Percentiles rank a stretch among this genome's conserved stretches.
phyloP scores from a whole-genome alignment of 2,888 invertebrate species.

The Phyllotreta cruciferae region DNA sequence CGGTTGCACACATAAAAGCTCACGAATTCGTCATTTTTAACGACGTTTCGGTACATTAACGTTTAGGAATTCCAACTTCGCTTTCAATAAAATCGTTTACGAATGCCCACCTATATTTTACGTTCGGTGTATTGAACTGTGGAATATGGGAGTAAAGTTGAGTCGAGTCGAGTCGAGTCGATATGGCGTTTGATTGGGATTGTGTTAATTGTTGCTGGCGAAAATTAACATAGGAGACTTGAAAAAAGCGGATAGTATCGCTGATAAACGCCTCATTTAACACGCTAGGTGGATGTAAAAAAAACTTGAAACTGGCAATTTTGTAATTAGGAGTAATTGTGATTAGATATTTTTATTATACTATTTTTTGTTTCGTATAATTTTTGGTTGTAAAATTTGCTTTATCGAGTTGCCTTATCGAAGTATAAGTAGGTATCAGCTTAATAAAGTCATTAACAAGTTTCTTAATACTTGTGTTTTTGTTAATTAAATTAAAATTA shows the following conservation, averaged over 20 bases:
- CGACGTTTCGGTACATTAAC: constrained; percentile 14
- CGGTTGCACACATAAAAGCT: constrained; percentile 7
- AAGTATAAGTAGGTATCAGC: background rate
- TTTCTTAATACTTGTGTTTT: constrained; percentile 10
- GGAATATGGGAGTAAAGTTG: background rate
- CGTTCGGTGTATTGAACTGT: background rate
- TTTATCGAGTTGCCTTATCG: background rate
- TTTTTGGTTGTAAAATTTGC: background rate
- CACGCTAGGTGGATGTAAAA: too few species aligned
- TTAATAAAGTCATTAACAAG: constrained; percentile 7
- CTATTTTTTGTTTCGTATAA: too few species aligned
- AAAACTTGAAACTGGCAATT: too few species aligned
- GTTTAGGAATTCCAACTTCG: constrained; percentile 9
- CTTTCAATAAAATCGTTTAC: constrained; percentile 6
- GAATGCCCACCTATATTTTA: background rate
- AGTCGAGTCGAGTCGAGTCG: too few species aligned
- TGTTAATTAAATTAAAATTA: constrained; percentile 4
- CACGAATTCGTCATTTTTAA: constrained; percentile 12
- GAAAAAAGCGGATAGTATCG: too few species aligned
- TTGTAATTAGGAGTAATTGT: too few species aligned
- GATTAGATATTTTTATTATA: too few species aligned
- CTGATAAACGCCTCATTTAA: too few species aligned
- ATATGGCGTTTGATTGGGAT: too few species aligned
- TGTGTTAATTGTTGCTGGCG: too few species aligned
- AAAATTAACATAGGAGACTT: too few species aligned